Evolutionary conservation across 2,888 invertebrate species (phyloP).

Genomic region (Heliconius ethilla): DNA sequence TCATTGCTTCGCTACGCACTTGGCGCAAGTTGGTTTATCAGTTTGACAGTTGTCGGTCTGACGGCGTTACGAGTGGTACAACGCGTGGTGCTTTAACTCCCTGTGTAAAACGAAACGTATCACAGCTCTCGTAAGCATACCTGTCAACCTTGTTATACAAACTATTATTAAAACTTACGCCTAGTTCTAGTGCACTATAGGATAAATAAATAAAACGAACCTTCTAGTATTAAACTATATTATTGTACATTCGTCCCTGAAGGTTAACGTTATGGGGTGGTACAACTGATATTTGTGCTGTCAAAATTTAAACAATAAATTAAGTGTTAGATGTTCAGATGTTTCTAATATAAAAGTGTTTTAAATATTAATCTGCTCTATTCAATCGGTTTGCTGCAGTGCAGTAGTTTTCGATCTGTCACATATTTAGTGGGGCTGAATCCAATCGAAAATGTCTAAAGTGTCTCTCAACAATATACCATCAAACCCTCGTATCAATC

Average conservation of each 20-base stretch:
- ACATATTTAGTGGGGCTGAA: conserved; percentile 4
- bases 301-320: conserved; percentile 55
- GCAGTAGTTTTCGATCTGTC: conserved; percentile 43
- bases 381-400: conserved; percentile 58
- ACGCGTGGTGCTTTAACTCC: conserved; percentile 45
- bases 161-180: conserved; percentile 34
- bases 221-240: conserved; percentile 4
- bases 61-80: conserved; percentile 61
- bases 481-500: conserved; percentile 75
- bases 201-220: conserved; percentile 15
- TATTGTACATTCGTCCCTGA: conserved; percentile 32
- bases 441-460: conserved; percentile 68
- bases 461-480: conserved; percentile 77
- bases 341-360: conserved; percentile 62
- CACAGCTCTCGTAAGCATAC: conserved; percentile 45
- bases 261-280: conserved; percentile 55
- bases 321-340: conserved; percentile 57
- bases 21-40: conserved; percentile 57
- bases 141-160: conserved; percentile 41
- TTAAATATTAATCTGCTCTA: conserved; percentile 58
- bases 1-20: conserved; percentile 49
- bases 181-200: conserved; percentile 28
- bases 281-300: conserved; percentile 59
- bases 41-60: conserved; percentile 71
- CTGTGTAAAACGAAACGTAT: conserved; percentile 67